Conservation (phyloP, 2,888 invertebrate genomes). For the Coleophora flavipennella region DNA sequence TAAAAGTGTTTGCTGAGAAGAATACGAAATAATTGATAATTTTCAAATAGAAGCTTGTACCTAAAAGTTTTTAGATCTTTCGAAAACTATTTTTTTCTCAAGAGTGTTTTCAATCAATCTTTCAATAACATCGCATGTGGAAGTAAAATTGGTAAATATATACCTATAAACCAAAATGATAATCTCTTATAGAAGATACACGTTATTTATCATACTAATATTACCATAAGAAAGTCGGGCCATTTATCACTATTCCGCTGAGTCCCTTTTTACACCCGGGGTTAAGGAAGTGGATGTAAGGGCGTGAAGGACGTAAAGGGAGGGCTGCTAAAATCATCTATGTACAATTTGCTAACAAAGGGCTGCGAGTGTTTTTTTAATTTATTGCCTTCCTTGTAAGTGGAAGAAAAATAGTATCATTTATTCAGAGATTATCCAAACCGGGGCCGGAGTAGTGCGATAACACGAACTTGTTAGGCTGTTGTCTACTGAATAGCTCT, state of each 20-base stretch:
- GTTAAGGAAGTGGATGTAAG: slow-evolving; percentile 26
- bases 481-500: not conserved
- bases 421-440: too few relatives aligned
- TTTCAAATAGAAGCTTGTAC: too few relatives aligned
- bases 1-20: too few relatives aligned
- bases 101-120: too few relatives aligned
- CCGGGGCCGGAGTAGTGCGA: too few relatives aligned
- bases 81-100: too few relatives aligned
- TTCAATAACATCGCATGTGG: too few relatives aligned
- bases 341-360: slow-evolving; percentile 47
- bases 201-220: slow-evolving; percentile 46
- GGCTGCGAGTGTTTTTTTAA: slow-evolving; percentile 33
- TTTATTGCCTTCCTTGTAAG: slow-evolving; percentile 31
- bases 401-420: not conserved
- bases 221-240: slow-evolving; percentile 47
- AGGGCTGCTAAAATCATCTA: slow-evolving; percentile 22
- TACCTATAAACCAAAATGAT: not conserved
- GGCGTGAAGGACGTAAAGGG: slow-evolving; percentile 29
- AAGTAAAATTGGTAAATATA: not conserved
- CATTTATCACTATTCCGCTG: slow-evolving; percentile 51
- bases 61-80: too few relatives aligned
- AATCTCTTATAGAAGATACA: slow-evolving; percentile 18
- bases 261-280: slow-evolving; percentile 40
- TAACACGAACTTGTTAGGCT: too few relatives aligned
- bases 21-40: too few relatives aligned